These are phyloP conservation scores for Patella depressa DNA, from an alignment of 2,888 invertebrate genomes.

Conservation along the genomic window DNA sequence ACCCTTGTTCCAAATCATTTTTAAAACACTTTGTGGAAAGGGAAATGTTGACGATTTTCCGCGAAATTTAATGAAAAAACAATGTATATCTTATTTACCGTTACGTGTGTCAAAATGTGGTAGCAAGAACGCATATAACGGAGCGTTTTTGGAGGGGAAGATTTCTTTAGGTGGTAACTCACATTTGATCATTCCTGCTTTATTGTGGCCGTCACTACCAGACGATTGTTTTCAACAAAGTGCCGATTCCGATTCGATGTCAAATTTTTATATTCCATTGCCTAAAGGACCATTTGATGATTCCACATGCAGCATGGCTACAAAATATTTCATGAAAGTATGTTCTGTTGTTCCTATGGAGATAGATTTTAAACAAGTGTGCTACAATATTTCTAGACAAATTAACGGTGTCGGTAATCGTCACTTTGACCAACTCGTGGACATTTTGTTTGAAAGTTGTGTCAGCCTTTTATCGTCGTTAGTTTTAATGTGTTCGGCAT, in stretches of 20 bases:
- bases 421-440: background rate
- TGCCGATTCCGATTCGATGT: background rate
- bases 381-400: background rate
- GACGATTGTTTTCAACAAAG: background rate
- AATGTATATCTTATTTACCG: background rate
- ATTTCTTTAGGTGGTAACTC: background rate
- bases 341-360: background rate
- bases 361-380: background rate
- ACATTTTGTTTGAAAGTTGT: background rate
- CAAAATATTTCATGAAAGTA: background rate
- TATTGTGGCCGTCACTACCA: background rate
- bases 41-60: background rate
- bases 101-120: background rate
- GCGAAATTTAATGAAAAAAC: background rate
- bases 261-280: background rate
- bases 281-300: background rate
- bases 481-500: conserved; percentile 2
- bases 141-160: background rate
- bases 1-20: background rate
- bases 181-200: background rate
- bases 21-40: conserved; percentile 1
- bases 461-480: background rate
- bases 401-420: background rate
- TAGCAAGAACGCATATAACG: background rate
- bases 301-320: background rate